Base-by-base conservation (phyloP, 1,140 invertebrate genomes). In the Bombyx mandarina region DNA sequence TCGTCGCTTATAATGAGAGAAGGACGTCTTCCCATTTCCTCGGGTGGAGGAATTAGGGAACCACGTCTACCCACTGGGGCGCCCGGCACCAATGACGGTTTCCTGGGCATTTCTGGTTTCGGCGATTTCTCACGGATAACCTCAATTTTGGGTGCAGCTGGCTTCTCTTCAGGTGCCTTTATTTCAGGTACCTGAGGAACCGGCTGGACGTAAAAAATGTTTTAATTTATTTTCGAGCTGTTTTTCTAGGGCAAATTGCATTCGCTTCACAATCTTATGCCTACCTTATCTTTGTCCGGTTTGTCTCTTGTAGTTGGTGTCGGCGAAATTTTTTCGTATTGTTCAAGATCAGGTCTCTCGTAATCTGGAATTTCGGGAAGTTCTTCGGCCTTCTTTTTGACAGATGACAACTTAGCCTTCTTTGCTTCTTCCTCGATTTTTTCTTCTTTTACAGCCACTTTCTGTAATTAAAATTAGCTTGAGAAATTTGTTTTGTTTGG, bases 1-100 rank as follows among this genome's bases (percentile, higher is more conserved):
- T 98, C 96, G 86, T 98, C 96, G 83, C 95, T 95, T 80, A 97
- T 96, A 71, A 97, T 94, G 63, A 97, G 90, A 71, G 95, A 96
- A 61, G 96, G 94, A 68, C 96, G 91, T 69, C 95, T 91, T 67
- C 93, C 94, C 85, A 92, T 93, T 81, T 94, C 94, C 75, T 96
- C 95, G 8, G 93, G 93, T 4, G 93, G 93, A 49, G 94, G 94
- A 77, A 97, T 93, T 51, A 96, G 90, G 8, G 95, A 96, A 35
- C 95, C 95, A 70, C 96, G 89, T 63, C 95, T 91, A 80, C 57
- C 92, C 88, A 64, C 90, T 88, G 75, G 82, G 44, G 79, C 75
- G 53, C 90, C 93, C n/a, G 94, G 94, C 55, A 92, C 93, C 57
- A 96, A 83, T 0, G 95, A 96, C 35, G 93, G 89, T 77, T 94